phyloP scores from a whole-genome alignment of 2,888 invertebrate genomes.

The Pseudococcus longispinus region DNA sequence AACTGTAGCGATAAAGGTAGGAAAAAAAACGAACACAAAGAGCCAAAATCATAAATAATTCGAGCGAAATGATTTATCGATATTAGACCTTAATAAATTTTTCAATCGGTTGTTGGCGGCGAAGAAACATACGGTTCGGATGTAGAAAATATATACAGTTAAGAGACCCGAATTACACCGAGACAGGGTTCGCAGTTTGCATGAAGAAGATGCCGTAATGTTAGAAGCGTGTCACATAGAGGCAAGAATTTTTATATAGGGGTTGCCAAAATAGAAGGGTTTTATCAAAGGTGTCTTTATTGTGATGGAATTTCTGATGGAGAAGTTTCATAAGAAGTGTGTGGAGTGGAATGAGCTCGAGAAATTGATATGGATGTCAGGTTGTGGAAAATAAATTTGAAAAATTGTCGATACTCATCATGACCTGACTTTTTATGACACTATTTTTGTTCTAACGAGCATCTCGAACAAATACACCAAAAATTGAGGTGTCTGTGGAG shows the following conservation, averaged over 20 bases:
- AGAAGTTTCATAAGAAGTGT: not conserved
- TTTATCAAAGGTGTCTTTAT: not conserved
- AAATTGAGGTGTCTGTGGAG: too few relatives aligned
- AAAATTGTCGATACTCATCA: too few relatives aligned
- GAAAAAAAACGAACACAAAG: not conserved
- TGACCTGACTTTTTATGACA: too few relatives aligned
- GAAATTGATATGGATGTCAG: not conserved
- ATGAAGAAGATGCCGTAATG: not conserved
- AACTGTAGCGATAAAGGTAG: not conserved
- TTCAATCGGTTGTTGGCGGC: conserved; percentile 16
- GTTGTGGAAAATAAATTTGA: too few relatives aligned
- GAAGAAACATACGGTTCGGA: not conserved
- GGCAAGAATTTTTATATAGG: not conserved
- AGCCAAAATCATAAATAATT: not conserved
- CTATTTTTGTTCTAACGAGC: too few relatives aligned
- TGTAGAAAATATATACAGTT: not conserved
- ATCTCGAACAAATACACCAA: too few relatives aligned
- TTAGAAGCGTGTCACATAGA: not conserved
- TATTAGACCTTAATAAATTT: conserved; percentile 12
- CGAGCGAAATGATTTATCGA: conserved; percentile 1
- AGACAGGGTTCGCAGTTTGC: not conserved
- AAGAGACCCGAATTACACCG: not conserved
- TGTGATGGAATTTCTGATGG: not conserved
- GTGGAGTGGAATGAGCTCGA: not conserved
- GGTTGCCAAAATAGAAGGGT: not conserved